Evolutionary conservation across 2,888 invertebrate species (phyloP).

Genomic region (Galerucella pusilla): DNA sequence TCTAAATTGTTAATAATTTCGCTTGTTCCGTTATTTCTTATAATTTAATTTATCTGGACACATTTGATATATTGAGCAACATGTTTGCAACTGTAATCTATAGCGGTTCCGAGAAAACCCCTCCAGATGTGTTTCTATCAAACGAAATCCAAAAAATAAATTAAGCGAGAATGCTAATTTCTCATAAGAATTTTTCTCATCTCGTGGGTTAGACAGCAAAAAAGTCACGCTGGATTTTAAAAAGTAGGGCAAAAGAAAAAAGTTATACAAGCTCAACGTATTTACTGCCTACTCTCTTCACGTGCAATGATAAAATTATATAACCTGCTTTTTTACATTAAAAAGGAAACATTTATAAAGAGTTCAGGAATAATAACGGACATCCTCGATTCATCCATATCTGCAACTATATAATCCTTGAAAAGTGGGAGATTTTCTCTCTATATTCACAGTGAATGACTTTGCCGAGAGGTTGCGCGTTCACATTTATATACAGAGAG

Average conservation of each 20-base stretch:
- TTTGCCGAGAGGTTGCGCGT: no score
- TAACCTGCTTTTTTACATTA: no score
- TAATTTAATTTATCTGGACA: neutral
- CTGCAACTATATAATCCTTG: no score
- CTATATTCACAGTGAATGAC: no score
- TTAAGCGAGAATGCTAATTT: constrained; percentile 10
- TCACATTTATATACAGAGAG: no score
- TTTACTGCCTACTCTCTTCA: no score
- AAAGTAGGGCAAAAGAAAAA: neutral
- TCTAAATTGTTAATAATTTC: no score
- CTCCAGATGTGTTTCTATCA: neutral
- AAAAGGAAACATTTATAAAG: no score
- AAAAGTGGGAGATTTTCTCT: no score
- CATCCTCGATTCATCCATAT: no score
- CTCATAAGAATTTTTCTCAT: constrained; percentile 3
- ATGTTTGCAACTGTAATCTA: neutral
- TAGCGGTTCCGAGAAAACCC: neutral
- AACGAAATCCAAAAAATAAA: constrained; percentile 9
- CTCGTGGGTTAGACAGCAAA: neutral
- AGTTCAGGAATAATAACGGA: no score
- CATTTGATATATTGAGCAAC: neutral
- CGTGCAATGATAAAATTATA: no score
- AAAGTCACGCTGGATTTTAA: constrained; percentile 2
- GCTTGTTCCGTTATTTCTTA: neutral
- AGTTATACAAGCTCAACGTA: neutral